phyloP scores from a whole-genome alignment of 2,797 vertebrate species.

The Buceros bicornis region DNA sequence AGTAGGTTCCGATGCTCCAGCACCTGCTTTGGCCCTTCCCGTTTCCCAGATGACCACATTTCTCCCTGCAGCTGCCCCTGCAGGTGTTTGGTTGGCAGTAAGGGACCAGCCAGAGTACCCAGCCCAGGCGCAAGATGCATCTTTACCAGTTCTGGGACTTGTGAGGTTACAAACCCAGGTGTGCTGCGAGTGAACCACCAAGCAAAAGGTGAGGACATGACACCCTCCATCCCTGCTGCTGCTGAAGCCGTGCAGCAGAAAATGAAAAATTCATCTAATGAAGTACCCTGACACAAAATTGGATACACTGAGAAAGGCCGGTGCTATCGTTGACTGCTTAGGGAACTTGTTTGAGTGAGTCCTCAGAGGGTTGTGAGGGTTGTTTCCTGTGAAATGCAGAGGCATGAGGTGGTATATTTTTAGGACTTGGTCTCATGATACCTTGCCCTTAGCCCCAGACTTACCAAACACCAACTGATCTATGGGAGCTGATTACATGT shows the following conservation, averaged over 20 bases:
- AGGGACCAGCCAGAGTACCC: neutral
- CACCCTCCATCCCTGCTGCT: neutral
- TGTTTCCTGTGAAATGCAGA: neutral
- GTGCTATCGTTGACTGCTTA: neutral
- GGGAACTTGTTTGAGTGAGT: neutral
- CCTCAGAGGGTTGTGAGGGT: neutral
- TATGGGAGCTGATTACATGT: neutral
- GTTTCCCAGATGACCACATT: rapidly evolving
- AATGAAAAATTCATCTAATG: neutral
- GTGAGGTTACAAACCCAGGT: neutral
- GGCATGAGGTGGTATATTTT: rapidly evolving
- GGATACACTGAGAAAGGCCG: neutral
- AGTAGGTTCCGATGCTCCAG: rapidly evolving
- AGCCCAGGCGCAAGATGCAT: rapidly evolving
- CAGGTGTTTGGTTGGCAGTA: neutral
- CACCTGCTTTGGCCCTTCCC: neutral
- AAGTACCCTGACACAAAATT: neutral
- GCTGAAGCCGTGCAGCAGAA: neutral
- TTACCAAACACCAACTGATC: neutral
- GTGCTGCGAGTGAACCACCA: rapidly evolving
- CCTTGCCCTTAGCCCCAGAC: neutral
- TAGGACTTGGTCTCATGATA: neutral
- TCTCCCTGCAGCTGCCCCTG: neutral
- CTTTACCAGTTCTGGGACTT: neutral
- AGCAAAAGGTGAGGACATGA: rapidly evolving